Evolutionary conservation across 1,140 invertebrate genomes (phyloP).

Genomic region (Xylocopa sonorina): DNA sequence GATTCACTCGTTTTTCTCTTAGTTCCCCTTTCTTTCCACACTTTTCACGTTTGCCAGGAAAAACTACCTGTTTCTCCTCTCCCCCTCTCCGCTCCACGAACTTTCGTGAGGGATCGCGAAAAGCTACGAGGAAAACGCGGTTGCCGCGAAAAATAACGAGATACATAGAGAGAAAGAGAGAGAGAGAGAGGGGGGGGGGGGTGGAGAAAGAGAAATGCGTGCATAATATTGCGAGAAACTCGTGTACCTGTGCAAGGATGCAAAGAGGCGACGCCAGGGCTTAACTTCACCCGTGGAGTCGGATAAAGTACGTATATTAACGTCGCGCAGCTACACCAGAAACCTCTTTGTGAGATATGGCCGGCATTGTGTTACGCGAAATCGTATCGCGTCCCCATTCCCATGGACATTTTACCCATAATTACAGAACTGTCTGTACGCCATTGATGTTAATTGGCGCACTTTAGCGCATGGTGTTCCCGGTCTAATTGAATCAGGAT

Average conservation of each 20-base stretch:
- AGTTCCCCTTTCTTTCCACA: neutral
- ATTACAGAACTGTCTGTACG: neutral
- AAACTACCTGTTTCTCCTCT: neutral
- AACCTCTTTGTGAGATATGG: constrained; percentile 40
- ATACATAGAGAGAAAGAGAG: neutral
- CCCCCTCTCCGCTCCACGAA: neutral
- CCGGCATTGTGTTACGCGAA: constrained; percentile 21
- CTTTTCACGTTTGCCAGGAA: neutral
- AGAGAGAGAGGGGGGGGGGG: neutral
- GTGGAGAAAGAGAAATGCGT: neutral
- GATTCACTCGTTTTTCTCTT: neutral
- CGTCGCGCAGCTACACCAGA: constrained; percentile 34
- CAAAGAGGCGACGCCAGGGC: constrained; percentile 31
- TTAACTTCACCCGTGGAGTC: constrained; percentile 33
- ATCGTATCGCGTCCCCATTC: constrained; percentile 12
- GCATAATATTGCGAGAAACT: constrained; percentile 42
- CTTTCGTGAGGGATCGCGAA: neutral
- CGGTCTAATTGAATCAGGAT: too few relatives aligned
- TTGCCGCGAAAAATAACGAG: neutral
- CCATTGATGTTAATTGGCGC: neutral
- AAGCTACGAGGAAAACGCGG: neutral
- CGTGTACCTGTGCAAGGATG: constrained; percentile 21
- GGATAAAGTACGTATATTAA: constrained; percentile 54
- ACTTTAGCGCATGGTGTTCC: too few relatives aligned
- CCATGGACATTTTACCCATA: neutral